Base-by-base conservation (phyloP, 2,888 invertebrate genomes). In the Listrodromus nycthemerus region DNA sequence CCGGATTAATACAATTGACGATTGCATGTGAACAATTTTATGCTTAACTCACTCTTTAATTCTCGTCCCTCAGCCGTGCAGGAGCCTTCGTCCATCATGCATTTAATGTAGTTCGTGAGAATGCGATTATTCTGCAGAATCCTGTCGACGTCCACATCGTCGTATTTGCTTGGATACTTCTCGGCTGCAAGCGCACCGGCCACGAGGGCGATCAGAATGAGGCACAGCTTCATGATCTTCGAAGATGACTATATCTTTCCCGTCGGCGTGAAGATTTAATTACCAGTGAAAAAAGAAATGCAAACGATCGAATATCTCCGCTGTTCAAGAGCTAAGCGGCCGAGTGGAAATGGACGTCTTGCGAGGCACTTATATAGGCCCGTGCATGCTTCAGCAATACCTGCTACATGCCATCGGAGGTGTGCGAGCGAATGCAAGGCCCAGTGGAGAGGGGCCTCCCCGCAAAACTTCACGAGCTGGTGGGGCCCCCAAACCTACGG, bases 1-100 rank as follows among this genome's bases (percentile, higher is more conserved):
- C 10, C 1, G 10, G 8, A 10, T 8, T 8, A 37, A 37, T 37
- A 1, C 10, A 37, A 37, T 37, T n/a, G 16, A 50, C 5, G 6
- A 50, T 50, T 50, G 16, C 48, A 4, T 50, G 48, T 4, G n/a
- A 50, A 58, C 5, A 27, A 16, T 27, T 5, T 27, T 13, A 5
- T 24, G 24, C 27, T 58, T 24, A 58, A 58, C 95, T 95, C 90
- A 95, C 95, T 94, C 91, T 95, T 95, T 41, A 95, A 91, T 91
- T 95, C 95, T 58, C 95, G 94, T 69, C 95, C 95, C 88, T 95
- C 95, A 1, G 95, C 91, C 0, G 95, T 95, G 89, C 95, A 95
- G 1, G 94, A 93, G 10, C 95, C 95, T 87, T 95, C 94, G 6
- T 95, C 95, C 93, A 95, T 93, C 90, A 95, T 91, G 88, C 96